Evolutionary conservation across 2,113 vertebrate species (phyloP), one percentile per base, ranked within the genome.

Genomic region (Protomyctophum bolini): DNA sequence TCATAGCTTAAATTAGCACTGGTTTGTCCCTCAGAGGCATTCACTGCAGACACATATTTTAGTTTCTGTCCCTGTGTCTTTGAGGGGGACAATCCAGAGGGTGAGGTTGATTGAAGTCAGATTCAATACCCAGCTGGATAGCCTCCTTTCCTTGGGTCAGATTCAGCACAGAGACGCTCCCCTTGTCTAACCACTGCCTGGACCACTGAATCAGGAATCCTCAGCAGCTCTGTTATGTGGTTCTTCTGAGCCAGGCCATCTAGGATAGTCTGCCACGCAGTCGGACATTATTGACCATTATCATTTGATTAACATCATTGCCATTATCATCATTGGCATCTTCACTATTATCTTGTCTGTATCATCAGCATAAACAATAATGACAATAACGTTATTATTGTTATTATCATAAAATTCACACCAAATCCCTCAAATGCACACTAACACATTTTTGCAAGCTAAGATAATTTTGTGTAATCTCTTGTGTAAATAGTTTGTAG

Each of bases 61-160:
- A 56, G 45, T 50, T 41, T 83, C 57, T 63, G 74, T 85, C 75
- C 55, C 2, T 75, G 79, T 72, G 71, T 87, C 74, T 80, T 72
- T 73, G 63, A 54, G 75, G 67, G 33, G 70, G 60, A 69, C n/a
- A 3, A 51, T 79, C 73, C 49, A 65, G 64, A 63, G 14, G 70
- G 21, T 58, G 28, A 63, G 64, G 47, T 41, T 41, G 59, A 59
- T 7, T 41, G 33, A 41, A 2, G 48, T 60, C 21, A 1, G 6
- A n/a, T n/a, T 94, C 83, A 94, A 83, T 94, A 94, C 41, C 94
- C 94, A 0, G 89, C 91, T 2, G 93, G 92, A 58, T 90, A 90
- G 68, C 93, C 93, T 71, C 92, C 91, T 88, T 93, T 94, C 70
- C 93, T 86, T 58, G 81, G 85, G 77, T 92, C 89, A 0, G 89